Conservation (phyloP, 1,140 invertebrate genomes). For the Ceratosolen solmsi region DNA sequence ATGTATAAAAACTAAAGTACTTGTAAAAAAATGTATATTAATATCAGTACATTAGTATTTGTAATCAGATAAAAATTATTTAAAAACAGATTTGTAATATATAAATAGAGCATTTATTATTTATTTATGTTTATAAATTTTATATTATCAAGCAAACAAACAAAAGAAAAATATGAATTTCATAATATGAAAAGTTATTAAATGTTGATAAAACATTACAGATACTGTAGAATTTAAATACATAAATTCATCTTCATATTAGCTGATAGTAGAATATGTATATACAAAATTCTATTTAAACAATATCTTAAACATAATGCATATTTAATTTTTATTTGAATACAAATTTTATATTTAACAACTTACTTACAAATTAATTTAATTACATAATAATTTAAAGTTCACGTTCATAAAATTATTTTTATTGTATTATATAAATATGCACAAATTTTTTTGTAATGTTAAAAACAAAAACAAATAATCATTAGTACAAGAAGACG, state of each 20-base stretch:
- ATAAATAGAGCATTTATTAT: no score
- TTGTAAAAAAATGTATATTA: slow-evolving; percentile 14
- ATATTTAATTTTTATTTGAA: no score
- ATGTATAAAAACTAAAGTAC: slow-evolving; percentile 4
- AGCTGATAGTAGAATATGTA: background rate
- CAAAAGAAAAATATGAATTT: background rate
- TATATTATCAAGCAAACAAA: no score
- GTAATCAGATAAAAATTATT: background rate
- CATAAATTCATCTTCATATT: background rate
- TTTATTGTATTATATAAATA: slow-evolving; percentile 25
- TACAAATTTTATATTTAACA: background rate
- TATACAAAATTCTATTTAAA: background rate
- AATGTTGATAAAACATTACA: no score
- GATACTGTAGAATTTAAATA: slow-evolving; percentile 10
- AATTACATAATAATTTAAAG: slow-evolving; percentile 19
- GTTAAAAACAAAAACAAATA: background rate
- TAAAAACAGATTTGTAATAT: no score
- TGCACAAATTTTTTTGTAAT: slow-evolving; percentile 9
- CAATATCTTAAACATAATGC: no score
- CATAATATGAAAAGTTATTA: no score
- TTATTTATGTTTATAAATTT: no score
- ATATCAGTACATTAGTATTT: slow-evolving; percentile 5
- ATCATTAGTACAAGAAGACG: background rate
- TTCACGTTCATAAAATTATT: no score
- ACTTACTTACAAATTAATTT: slow-evolving; percentile 12